These are phyloP conservation scores for Patella depressa DNA, from an alignment of 2,888 invertebrate species.

Conservation along the genomic window DNA sequence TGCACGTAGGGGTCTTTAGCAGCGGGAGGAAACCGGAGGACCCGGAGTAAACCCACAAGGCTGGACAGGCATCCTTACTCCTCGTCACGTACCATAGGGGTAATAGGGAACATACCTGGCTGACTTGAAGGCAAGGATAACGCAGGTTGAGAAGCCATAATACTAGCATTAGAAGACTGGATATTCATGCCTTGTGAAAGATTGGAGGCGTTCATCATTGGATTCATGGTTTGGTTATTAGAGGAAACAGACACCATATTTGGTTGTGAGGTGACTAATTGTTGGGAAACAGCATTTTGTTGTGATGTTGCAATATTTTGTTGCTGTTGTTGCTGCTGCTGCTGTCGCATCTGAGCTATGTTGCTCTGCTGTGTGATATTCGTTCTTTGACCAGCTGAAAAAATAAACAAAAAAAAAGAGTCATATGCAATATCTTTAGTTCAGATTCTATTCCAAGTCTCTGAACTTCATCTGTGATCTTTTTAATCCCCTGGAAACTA, in stretches of 20 bases:
- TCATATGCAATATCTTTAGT: too few species aligned
- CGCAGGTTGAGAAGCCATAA: conserved; percentile 23
- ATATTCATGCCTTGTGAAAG: conserved; percentile 6
- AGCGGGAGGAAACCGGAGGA: too few species aligned
- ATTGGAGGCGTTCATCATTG: too few species aligned
- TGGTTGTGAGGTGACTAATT: conserved; percentile 15
- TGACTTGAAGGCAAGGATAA: conserved; percentile 25
- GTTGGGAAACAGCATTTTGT: conserved; percentile 10
- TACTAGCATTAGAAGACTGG: conserved; percentile 21
- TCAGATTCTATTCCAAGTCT: too few species aligned
- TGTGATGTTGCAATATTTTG: conserved; percentile 14
- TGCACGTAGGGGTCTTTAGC: too few species aligned
- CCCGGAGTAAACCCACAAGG: too few species aligned
- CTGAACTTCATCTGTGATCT: too few species aligned
- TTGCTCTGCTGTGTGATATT: background rate
- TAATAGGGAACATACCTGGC: conserved; percentile 15
- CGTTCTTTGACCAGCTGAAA: conserved; percentile 4
- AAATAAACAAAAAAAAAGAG: too few species aligned
- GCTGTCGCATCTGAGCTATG: conserved; percentile 27
- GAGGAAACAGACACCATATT: conserved; percentile 16
- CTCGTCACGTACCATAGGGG: too few species aligned
- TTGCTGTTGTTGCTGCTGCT: conserved; percentile 30
- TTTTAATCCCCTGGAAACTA: too few species aligned
- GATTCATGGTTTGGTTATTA: too few species aligned
- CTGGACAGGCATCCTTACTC: too few species aligned